Percentiles rank a stretch among this genome's conserved stretches.
phyloP scores from a whole-genome alignment of 2,888 invertebrate species.

The Ophioninae sp. region DNA sequence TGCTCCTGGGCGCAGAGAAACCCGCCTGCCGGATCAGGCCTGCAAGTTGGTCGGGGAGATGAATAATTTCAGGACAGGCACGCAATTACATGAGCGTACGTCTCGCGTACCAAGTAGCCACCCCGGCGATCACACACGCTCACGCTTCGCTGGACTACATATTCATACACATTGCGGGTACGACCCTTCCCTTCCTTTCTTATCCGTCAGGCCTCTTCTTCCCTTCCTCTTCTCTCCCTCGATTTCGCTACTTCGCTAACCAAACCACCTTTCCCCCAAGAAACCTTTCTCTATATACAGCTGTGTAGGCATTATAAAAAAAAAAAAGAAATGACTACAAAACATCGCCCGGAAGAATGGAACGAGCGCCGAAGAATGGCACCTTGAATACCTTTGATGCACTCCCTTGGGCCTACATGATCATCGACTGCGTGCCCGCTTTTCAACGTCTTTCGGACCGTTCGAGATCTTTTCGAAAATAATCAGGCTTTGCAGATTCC shows the following conservation, averaged over 20 bases:
- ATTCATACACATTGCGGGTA: constrained; percentile 18
- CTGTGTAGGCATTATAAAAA: neutral
- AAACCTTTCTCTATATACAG: constrained; percentile 8
- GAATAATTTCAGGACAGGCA: constrained; percentile 81
- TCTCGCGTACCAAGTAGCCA: constrained; percentile 81
- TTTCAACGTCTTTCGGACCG: neutral
- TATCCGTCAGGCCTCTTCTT: constrained; percentile 31
- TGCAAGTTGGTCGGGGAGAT: constrained; percentile 75
- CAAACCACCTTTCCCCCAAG: neutral
- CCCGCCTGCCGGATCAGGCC: constrained; percentile 72
- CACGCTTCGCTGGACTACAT: constrained; percentile 43
- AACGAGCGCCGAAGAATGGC: neutral
- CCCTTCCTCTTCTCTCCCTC: neutral
- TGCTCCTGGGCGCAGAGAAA: constrained; percentile 67
- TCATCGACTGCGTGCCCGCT: neutral
- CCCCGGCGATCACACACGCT: constrained; percentile 67
- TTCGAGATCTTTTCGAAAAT: neutral
- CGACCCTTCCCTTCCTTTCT: constrained; percentile 40
- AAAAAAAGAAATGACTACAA: neutral
- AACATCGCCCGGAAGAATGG: neutral
- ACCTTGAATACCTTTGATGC: neutral
- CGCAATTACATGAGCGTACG: constrained; percentile 80
- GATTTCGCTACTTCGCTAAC: constrained; percentile 8
- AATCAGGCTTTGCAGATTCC: neutral
- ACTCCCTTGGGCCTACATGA: neutral